Evolutionary conservation across 2,113 vertebrate species (phyloP).

Genomic region (Calidris pygmaea): DNA sequence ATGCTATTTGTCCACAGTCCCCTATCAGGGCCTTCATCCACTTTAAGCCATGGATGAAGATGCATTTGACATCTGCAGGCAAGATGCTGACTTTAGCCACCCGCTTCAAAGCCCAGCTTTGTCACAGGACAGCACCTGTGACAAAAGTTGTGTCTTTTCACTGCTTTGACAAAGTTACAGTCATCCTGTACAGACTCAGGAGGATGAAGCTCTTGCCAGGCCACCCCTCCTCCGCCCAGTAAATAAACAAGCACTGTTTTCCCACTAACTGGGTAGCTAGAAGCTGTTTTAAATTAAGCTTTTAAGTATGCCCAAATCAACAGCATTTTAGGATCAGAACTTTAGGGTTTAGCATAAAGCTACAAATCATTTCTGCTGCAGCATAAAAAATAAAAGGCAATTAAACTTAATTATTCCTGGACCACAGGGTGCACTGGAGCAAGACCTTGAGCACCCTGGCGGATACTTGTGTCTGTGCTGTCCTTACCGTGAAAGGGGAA

Average conservation of each 20-base stretch:
- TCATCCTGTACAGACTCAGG: neutral
- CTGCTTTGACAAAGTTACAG: neutral
- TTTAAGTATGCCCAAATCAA: neutral
- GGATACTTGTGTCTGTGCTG: neutral
- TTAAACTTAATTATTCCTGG: neutral
- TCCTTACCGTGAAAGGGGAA: neutral
- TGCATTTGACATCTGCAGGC: neutral
- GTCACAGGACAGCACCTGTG: neutral
- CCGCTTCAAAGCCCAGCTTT: neutral
- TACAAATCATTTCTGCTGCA: neutral
- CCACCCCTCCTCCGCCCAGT: fast-evolving
- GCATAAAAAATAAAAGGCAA: neutral
- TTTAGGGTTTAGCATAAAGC: neutral
- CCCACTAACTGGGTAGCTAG: neutral
- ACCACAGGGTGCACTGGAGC: neutral
- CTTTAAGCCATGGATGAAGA: neutral
- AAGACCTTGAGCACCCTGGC: neutral
- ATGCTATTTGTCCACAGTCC: fast-evolving
- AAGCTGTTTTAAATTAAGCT: neutral
- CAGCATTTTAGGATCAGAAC: neutral
- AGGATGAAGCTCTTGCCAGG: neutral
- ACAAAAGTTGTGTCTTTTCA: neutral
- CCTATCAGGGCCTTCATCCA: fast-evolving
- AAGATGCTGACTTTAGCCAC: neutral
- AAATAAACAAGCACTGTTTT: neutral